Conservation (phyloP, 2,888 invertebrate genomes). For the Meandrusa payeni region DNA sequence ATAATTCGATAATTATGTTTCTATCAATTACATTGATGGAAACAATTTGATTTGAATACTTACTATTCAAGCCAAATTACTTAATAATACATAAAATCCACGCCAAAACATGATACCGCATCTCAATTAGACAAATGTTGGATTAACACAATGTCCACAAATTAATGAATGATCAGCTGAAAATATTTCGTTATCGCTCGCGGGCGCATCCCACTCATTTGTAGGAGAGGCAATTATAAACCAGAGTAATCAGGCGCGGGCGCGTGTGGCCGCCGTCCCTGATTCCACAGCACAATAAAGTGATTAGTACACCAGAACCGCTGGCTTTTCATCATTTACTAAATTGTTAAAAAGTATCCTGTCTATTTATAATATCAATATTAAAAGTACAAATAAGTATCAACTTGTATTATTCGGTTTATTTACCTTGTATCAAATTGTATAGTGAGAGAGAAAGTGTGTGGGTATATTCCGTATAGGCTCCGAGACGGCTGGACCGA, state of each 20-base stretch:
- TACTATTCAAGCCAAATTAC: slow-evolving; percentile 14
- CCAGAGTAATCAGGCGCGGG: slow-evolving; percentile 62
- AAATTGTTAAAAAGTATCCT: slow-evolving; percentile 1
- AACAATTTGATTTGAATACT: too few species aligned
- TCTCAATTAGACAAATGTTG: slow-evolving; percentile 62
- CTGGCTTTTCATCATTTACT: slow-evolving; percentile 29
- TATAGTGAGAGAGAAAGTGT: too few species aligned
- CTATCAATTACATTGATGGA: too few species aligned
- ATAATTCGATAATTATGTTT: too few species aligned
- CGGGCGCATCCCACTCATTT: slow-evolving; percentile 65
- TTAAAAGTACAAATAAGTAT: too few species aligned
- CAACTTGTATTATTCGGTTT: too few species aligned
- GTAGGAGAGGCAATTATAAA: slow-evolving; percentile 74
- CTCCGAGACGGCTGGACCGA: too few species aligned
- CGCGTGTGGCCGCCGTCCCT: slow-evolving; percentile 42
- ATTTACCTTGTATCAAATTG: too few species aligned
- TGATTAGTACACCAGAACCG: slow-evolving; percentile 38
- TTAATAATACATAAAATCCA: slow-evolving; percentile 32
- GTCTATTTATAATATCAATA: too few species aligned
- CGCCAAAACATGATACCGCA: slow-evolving; percentile 39
- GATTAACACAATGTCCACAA: slow-evolving; percentile 70
- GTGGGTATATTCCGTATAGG: too few species aligned
- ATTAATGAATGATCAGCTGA: slow-evolving; percentile 71
- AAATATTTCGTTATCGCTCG: slow-evolving; percentile 65
- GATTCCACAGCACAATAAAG: slow-evolving; percentile 40